Evolutionary conservation across 2,113 vertebrate species (phyloP), one percentile per base, ranked within the genome.

Genomic region (Solenodon paradoxus): DNA sequence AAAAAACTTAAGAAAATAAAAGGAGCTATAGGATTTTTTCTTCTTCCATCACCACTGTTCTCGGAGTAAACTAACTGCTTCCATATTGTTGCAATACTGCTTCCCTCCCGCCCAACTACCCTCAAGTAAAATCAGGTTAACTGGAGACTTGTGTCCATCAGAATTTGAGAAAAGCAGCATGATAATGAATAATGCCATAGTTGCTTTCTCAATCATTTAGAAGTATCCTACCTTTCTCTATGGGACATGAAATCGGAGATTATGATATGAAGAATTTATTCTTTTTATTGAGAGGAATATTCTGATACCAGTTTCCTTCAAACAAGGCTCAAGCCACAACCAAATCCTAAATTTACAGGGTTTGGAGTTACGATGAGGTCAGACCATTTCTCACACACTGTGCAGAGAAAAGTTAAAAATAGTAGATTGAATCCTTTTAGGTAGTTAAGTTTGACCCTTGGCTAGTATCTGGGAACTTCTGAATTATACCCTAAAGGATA

Each of bases 1-100:
- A 15, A 32, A 88, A 61, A 79, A 35, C 9, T 59, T 3, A 5
- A 12, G n/a, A 16, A 12, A 9, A 35, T n/a, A n/a, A n/a, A 26
- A 38, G 66, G 15, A 16, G 1, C 1, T 15, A 1, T 3, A 16
- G 24, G 3, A 2, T 45, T 32, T 15, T 68, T 17, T 12, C 5
- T 22, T 49, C 9, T 40, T 71, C 49, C 0, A 8, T 5, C 17
- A 6, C 2, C 22, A 17, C 42, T 24, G 12, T 24, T 13, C 30
- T 42, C 17, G n/a, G 17, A 32, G n/a, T 24, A 30, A 80, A 35
- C 9, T 15, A 3, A 30, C 81, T 59, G 42, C 30, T 40, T 74
- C 9, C 10, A 7, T 4, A 24, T 12, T 35, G 57, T n/a, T 28
- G 12, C 1, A n/a, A 15, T 68, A 86, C 28, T 55, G 13, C 55